Evolutionary conservation across 2,888 invertebrate species (phyloP).

Genomic region (Tipula lateralis): DNA sequence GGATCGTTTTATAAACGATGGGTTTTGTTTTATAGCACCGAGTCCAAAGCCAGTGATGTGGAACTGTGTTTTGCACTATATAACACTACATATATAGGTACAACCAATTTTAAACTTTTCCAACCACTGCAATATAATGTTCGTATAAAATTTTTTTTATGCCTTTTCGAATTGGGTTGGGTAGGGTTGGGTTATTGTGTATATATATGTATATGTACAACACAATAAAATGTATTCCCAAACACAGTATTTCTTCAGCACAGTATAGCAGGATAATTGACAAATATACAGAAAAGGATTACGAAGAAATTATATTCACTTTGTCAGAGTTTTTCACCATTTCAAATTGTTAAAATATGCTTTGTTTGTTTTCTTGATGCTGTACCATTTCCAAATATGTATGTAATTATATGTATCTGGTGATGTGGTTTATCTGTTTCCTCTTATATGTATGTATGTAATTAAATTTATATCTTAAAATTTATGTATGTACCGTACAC

Average conservation of each 20-base stretch:
- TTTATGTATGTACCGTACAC: not conserved
- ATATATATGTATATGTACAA: not conserved
- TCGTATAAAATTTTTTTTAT: not conserved
- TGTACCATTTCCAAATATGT: not conserved
- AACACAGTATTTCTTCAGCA: not conserved
- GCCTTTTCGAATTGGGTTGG: not conserved
- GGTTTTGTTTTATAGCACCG: not conserved
- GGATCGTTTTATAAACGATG: not conserved
- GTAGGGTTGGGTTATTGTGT: not conserved
- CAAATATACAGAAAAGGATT: not conserved
- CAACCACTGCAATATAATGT: not conserved
- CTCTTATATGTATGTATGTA: not conserved
- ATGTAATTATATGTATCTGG: not conserved
- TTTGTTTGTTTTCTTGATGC: not conserved
- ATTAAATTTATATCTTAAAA: not conserved
- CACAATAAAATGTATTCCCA: not conserved
- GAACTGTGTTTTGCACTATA: not conserved
- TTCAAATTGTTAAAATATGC: not conserved
- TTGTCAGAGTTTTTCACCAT: not conserved
- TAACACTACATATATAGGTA: not conserved
- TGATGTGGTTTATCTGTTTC: not conserved
- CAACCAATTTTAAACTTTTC: not conserved
- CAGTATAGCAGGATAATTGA: not conserved
- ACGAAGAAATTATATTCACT: not conserved
- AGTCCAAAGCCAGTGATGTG: not conserved